Base-by-base conservation (phyloP, 2,888 invertebrate species). In the Venustoraphidia nigricollis region DNA sequence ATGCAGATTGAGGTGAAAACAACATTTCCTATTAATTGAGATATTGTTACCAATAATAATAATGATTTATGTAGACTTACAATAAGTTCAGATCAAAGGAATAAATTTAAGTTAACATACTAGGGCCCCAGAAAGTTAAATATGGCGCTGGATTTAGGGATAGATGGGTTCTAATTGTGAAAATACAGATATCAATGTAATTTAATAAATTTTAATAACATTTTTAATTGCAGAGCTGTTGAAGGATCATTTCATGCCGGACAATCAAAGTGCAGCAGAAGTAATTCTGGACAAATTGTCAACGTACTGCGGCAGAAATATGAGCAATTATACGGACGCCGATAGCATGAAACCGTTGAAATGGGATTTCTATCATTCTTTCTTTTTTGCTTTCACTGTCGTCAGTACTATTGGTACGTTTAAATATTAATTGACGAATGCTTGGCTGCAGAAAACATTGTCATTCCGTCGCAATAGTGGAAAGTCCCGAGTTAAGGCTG, bases 301-400 rank as follows among this genome's bases (percentile, higher is more conserved):
- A 0, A 71, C 73, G 9, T 88, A 86, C 61, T 89, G 88, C 59
- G 84, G 81, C 34, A 84, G 83, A 57, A 77, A 83, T 1, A 77
- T 88, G 58, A 75, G 73, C 56, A 75, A 77, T 59, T 66, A 68
- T 51, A 77, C 77, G 2, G 73, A 75, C 0, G 75, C 74, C 51
- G 76, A 79, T 46, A 70, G 67, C 9, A 77, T 79, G 36, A 68
- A 71, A 8, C 77, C 76, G 0, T 71, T 73, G 50, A 78, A 76
- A 60, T 93, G 92, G 92, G 88, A 87, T 59, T 91, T 86, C 66
- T 91, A 90, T 65, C 91, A 92, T 66, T 83, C 91, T 1, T 81
- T 92, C 60, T 91, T 91, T 69, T 92, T 92, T 65, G 84, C 90
- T 5, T 84, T 92, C 58, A 92, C 91, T 11, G 89, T 91, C 45